A percentile compares a stretch with the other conserved stretches of the same genome.
Conservation (phyloP, 2,797 vertebrate genomes). For the Chrosomus eos region DNA sequence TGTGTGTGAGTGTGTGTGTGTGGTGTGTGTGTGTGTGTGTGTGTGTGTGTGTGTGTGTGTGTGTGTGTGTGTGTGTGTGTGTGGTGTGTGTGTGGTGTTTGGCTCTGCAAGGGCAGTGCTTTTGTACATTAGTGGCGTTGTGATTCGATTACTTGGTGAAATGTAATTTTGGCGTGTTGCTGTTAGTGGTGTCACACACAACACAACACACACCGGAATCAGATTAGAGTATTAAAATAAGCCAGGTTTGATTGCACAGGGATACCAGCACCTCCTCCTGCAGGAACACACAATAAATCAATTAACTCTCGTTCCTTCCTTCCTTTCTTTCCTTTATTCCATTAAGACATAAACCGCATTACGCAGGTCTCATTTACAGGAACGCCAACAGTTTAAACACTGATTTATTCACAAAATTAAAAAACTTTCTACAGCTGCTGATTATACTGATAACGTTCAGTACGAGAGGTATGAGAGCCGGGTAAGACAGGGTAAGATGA, state of each 20-base stretch:
- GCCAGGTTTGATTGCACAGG: slow-evolving; percentile 20
- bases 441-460: neutral
- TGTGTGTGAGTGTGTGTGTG: neutral
- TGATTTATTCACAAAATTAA: neutral
- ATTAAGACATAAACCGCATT: slow-evolving; percentile 3
- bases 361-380: slow-evolving; percentile 1
- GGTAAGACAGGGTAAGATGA: neutral
- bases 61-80: neutral
- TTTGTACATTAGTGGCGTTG: slow-evolving; percentile 29
- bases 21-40: neutral
- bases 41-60: neutral
- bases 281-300: slow-evolving; percentile 31
- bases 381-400: neutral
- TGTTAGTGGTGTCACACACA: slow-evolving; percentile 23
- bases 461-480: neutral
- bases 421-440: neutral
- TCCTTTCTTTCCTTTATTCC: slow-evolving; percentile 17
- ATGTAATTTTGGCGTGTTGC: slow-evolving; percentile 31
- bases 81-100: neutral
- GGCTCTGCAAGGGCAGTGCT: neutral
- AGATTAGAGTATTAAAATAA: slow-evolving; percentile 22
- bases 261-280: slow-evolving; percentile 10
- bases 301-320: slow-evolving; percentile 31
- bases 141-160: slow-evolving; percentile 35
- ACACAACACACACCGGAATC: slow-evolving; percentile 27